A percentile compares a stretch with the other conserved stretches of the same genome.
Conservation (phyloP, 2,113 vertebrate species). For the Isurus oxyrinchus region DNA sequence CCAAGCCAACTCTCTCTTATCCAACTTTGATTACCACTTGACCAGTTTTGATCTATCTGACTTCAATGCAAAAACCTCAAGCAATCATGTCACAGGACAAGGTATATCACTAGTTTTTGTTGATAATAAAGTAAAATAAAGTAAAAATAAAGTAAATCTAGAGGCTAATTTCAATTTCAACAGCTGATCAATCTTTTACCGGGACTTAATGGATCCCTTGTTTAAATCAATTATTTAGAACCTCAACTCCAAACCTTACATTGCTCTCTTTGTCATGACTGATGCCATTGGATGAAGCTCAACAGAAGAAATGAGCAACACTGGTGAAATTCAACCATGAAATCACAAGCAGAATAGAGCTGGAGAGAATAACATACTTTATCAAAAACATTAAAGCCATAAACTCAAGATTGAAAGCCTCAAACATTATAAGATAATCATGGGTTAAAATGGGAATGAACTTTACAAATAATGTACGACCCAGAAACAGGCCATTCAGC, state of each 20-base stretch:
- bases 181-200: background rate
- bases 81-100: background rate
- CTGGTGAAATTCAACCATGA: background rate
- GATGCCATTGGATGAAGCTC: background rate
- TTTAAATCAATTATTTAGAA: background rate
- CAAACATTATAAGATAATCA: background rate
- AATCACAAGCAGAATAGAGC: background rate
- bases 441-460: background rate
- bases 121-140: no score
- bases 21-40: background rate
- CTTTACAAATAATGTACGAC: background rate
- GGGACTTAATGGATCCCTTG: background rate
- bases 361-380: background rate
- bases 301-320: background rate
- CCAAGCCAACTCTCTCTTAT: background rate
- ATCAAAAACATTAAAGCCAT: background rate
- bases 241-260: background rate
- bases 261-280: background rate
- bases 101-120: background rate
- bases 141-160: background rate
- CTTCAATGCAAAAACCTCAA: background rate
- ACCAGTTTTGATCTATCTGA: background rate
- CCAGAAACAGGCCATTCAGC: background rate
- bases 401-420: background rate
- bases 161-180: background rate